These are phyloP conservation scores for Palloptera scutellata DNA, from an alignment of 2,888 invertebrate genomes.

Conservation along the genomic window DNA sequence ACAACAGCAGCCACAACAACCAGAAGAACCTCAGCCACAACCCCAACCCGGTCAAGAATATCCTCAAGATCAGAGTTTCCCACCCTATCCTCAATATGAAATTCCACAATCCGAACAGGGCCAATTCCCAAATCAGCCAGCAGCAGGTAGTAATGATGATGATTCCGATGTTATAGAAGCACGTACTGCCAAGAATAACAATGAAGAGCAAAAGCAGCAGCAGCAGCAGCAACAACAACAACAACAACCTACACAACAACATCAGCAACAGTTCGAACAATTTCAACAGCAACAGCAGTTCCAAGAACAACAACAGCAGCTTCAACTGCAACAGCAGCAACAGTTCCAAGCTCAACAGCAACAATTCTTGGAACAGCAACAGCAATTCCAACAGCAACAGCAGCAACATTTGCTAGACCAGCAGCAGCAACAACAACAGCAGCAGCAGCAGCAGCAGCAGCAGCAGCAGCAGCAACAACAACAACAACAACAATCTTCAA, in stretches of 20 bases:
- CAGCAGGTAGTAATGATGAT: conserved; percentile 32
- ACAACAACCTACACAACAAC: conserved; percentile 44
- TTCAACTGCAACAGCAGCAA: conserved; percentile 45
- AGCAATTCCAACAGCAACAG: too few species aligned
- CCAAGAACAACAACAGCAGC: conserved; percentile 1
- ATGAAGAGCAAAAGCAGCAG: conserved; percentile 12
- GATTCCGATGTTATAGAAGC: conserved; percentile 56
- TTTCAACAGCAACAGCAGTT: background rate
- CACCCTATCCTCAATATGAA: conserved; percentile 46
- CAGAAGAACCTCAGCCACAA: conserved; percentile 29
- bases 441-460: conserved; percentile 44
- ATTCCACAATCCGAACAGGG: conserved; percentile 35
- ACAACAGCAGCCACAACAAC: conserved; percentile 38
- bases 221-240: background rate
- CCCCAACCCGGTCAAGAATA: conserved; percentile 37
- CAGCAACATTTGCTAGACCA: too few species aligned
- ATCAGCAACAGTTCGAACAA: conserved; percentile 34
- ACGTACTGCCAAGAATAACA: conserved; percentile 42
- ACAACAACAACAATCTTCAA: conserved; percentile 29
- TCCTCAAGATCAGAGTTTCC: conserved; percentile 43
- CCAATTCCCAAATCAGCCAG: conserved; percentile 31
- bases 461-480: conserved; percentile 39
- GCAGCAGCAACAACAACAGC: conserved; percentile 4
- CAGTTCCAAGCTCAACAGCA: conserved; percentile 23
- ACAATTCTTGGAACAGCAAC: background rate